Evolutionary conservation across 2,888 invertebrate genomes (phyloP).

Genomic region (Thecophora atra): DNA sequence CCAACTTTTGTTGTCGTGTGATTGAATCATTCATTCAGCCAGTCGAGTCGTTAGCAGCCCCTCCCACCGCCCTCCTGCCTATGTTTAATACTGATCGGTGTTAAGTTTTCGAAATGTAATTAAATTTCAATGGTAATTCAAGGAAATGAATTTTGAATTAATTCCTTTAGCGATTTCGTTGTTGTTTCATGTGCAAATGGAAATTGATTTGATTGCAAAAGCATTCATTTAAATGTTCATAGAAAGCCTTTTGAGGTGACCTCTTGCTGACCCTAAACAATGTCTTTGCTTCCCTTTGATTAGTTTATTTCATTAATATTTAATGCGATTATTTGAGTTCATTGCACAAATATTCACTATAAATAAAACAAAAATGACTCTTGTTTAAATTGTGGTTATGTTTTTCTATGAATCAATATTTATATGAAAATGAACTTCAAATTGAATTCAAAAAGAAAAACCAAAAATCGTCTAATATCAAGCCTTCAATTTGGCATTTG

Average conservation of each 20-base stretch:
- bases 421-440: too few species aligned
- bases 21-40: not conserved
- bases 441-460: too few species aligned
- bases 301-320: slow-evolving; percentile 47
- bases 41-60: not conserved
- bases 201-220: slow-evolving; percentile 3
- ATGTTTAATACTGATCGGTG: not conserved
- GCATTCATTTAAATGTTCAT: slow-evolving; percentile 34
- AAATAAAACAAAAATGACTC: too few species aligned
- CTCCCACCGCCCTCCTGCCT: not conserved
- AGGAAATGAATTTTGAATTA: slow-evolving; percentile 53
- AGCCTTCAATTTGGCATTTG: too few species aligned
- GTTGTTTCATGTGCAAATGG: too few species aligned
- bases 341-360: slow-evolving; percentile 41
- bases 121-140: slow-evolving; percentile 25
- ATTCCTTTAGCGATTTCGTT: slow-evolving; percentile 8
- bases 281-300: not conserved
- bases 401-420: too few species aligned
- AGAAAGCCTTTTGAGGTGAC: slow-evolving; percentile 38
- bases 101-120: slow-evolving; percentile 40
- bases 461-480: too few species aligned
- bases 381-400: too few species aligned
- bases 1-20: slow-evolving; percentile 24
- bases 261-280: not conserved
- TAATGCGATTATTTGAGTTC: slow-evolving; percentile 58